These are phyloP conservation scores for Sericinus montela DNA, from an alignment of 2,888 invertebrate species.

Conservation along the genomic window DNA sequence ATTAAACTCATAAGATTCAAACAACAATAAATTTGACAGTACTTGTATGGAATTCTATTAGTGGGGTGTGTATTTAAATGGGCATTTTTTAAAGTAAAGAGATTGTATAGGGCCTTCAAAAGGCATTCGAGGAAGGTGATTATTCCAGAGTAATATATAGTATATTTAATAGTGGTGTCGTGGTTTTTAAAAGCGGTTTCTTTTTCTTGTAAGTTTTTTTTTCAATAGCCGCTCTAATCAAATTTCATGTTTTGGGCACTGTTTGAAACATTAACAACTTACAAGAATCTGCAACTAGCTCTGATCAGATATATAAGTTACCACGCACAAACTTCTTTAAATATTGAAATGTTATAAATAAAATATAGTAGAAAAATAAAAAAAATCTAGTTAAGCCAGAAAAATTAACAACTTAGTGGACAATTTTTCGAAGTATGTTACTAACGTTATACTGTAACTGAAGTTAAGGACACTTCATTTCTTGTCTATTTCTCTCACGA, in stretches of 20 bases:
- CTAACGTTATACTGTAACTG: constrained; percentile 36
- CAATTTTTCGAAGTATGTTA: constrained; percentile 29
- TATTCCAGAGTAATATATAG: constrained; percentile 17
- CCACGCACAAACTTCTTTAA: constrained; percentile 38
- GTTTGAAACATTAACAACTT: background rate
- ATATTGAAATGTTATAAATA: background rate
- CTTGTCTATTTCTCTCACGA: constrained; percentile 23
- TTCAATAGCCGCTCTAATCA: too few species aligned
- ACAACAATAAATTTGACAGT: constrained; percentile 3
- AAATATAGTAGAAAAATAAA: constrained; percentile 27
- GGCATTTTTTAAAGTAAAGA: constrained; percentile 23
- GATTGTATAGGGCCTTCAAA: constrained; percentile 16
- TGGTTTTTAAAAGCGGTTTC: constrained; percentile 19
- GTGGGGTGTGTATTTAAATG: constrained; percentile 25
- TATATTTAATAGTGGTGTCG: constrained; percentile 24
- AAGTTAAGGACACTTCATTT: constrained; percentile 38
- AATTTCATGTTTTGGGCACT: background rate
- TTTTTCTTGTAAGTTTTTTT: constrained; percentile 9
- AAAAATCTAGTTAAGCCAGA: constrained; percentile 37
- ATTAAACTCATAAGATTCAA: background rate
- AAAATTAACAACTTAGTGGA: constrained; percentile 40
- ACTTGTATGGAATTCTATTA: constrained; percentile 11
- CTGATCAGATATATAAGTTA: constrained; percentile 29
- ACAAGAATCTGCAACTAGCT: constrained; percentile 20
- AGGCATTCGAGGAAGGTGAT: constrained; percentile 1